phyloP scores from a whole-genome alignment of 2,888 invertebrate genomes.

The Alviniconcha strummeri region DNA sequence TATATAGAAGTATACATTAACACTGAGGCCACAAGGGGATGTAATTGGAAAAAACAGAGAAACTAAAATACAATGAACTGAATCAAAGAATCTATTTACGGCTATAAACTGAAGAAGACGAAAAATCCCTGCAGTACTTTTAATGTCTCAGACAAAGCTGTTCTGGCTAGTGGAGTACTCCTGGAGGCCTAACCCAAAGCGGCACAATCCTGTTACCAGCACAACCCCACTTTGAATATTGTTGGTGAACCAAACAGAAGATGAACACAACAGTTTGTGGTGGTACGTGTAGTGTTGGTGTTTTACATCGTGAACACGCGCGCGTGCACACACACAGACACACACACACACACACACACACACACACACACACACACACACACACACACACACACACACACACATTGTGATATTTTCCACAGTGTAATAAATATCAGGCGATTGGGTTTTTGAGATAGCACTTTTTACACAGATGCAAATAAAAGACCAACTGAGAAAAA shows the following conservation, averaged over 20 bases:
- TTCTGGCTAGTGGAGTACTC: too few relatives aligned
- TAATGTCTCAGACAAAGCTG: too few relatives aligned
- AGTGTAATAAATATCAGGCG: too few relatives aligned
- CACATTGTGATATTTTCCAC: neutral
- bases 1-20: neutral
- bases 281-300: too few relatives aligned
- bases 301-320: neutral
- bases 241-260: too few relatives aligned
- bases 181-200: too few relatives aligned
- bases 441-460: neutral
- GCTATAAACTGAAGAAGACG: too few relatives aligned
- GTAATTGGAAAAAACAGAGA: neutral
- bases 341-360: neutral
- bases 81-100: too few relatives aligned
- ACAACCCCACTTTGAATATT: too few relatives aligned
- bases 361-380: neutral
- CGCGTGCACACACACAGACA: neutral
- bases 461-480: neutral
- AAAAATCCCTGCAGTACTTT: too few relatives aligned
- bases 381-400: constrained; percentile 4
- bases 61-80: neutral
- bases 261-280: too few relatives aligned
- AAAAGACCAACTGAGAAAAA: neutral
- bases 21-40: neutral
- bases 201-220: too few relatives aligned